Percentiles rank a stretch among this genome's conserved stretches.
Conservation (phyloP, 2,113 vertebrate species). For the Elgaria multicarinata region DNA sequence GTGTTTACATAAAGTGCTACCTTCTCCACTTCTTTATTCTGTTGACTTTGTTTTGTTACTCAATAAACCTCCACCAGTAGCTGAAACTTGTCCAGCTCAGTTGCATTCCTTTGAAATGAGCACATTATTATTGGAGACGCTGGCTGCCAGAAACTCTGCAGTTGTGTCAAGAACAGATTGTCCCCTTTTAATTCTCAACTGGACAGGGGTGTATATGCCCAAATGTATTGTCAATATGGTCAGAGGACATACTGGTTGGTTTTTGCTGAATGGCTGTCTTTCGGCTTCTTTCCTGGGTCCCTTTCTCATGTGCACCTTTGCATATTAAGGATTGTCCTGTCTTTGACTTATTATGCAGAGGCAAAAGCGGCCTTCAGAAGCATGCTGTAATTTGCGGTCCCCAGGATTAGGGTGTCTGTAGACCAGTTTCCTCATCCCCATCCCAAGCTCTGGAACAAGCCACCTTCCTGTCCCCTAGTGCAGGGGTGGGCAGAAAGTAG, state of each 20-base stretch:
- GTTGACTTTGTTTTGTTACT: not conserved
- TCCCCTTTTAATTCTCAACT: not conserved
- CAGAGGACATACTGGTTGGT: not conserved
- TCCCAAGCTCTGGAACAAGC: not conserved
- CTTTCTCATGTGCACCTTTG: constrained; percentile 2
- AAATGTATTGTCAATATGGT: not conserved
- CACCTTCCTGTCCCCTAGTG: not conserved
- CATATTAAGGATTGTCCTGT: not conserved
- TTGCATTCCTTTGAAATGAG: constrained; percentile 25
- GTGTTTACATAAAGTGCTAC: not conserved
- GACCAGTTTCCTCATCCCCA: not conserved
- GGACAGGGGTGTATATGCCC: not conserved
- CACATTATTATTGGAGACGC: not conserved
- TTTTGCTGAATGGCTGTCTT: not conserved
- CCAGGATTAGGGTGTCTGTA: not conserved
- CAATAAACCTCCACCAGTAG: not conserved
- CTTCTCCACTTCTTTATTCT: not conserved
- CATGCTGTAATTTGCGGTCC: not conserved
- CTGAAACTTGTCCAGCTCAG: not conserved
- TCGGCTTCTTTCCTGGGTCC: not conserved
- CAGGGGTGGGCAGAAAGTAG: no score
- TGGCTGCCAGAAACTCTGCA: not conserved
- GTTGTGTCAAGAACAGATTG: constrained; percentile 2
- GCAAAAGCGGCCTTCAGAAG: not conserved
- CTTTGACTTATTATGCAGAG: not conserved